Percentiles rank a stretch among this genome's conserved stretches.
phyloP scores from a whole-genome alignment of 1,140 invertebrate genomes.

The Tetramorium parvispinum region DNA sequence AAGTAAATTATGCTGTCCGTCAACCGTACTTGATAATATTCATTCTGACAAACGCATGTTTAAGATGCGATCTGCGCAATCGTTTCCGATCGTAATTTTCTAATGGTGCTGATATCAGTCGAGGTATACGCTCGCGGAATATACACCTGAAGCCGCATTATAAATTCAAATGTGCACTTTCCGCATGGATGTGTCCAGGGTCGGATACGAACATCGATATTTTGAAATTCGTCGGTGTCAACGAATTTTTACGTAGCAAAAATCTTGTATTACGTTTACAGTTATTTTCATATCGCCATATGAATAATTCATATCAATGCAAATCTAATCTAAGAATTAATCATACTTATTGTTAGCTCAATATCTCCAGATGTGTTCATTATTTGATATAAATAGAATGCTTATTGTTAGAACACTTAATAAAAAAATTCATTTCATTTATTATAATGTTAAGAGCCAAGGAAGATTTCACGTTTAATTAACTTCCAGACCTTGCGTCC shows the following conservation, averaged over 20 bases:
- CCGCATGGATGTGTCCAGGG: not conserved
- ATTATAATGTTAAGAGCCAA: not conserved
- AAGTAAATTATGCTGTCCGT: not conserved
- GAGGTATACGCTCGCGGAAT: not conserved
- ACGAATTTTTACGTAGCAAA: not conserved
- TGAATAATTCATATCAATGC: not conserved
- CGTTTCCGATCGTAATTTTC: slow-evolving; percentile 54
- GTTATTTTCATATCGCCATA: not conserved
- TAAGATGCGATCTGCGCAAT: slow-evolving; percentile 36
- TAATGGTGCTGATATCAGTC: slow-evolving; percentile 58
- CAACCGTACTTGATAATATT: slow-evolving; percentile 14
- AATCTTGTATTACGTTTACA: not conserved
- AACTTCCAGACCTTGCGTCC: not conserved
- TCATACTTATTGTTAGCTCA: not conserved
- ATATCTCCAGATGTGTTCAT: not conserved
- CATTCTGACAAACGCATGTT: slow-evolving; percentile 13
- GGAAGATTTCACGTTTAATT: not conserved
- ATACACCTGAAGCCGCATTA: not conserved
- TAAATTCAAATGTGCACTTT: slow-evolving; percentile 54
- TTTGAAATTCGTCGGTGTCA: not conserved
- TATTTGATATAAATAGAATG: not conserved
- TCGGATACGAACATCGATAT: not conserved
- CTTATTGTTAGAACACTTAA: slow-evolving; percentile 23
- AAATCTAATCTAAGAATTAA: not conserved
- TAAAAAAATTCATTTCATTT: not conserved